A percentile compares a stretch with the other conserved stretches of the same genome.
Conservation (phyloP, 2,797 vertebrate genomes). For the Phrynocephalus vlangalii region DNA sequence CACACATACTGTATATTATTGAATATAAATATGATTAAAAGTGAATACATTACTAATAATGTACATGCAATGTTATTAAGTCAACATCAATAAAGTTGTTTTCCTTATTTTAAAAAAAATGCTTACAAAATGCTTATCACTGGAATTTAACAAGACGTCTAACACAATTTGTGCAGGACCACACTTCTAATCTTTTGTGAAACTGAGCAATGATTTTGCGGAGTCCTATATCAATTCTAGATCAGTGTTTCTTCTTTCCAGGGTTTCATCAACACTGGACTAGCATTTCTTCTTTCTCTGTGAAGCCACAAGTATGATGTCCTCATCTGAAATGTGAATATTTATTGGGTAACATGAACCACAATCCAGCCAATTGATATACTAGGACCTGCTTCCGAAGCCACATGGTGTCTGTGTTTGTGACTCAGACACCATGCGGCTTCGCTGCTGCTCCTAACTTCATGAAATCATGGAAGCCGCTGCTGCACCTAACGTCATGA, state of each 20-base stretch:
- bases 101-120: not conserved
- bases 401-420: not conserved
- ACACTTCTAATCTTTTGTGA: not conserved
- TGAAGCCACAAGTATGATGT: constrained; percentile 2
- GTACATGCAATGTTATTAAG: not conserved
- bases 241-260: too few species aligned
- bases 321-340: not conserved
- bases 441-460: too few species aligned
- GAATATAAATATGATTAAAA: constrained; percentile 1
- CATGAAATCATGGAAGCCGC: too few species aligned
- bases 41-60: not conserved
- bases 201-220: constrained; percentile 8
- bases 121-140: not conserved
- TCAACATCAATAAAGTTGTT: not conserved
- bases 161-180: not conserved
- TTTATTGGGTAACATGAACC: not conserved
- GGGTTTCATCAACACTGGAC: not conserved
- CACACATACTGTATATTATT: not conserved
- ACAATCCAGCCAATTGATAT: not conserved
- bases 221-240: not conserved
- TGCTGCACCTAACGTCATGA: not conserved
- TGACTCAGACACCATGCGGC: not conserved
- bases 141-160: constrained; percentile 17
- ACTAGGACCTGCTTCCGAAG: constrained; percentile 26
- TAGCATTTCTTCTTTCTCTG: not conserved